These are phyloP conservation scores for Oceanodroma leucorhoa DNA, from an alignment of 2,797 vertebrate species.

Conservation along the genomic window DNA sequence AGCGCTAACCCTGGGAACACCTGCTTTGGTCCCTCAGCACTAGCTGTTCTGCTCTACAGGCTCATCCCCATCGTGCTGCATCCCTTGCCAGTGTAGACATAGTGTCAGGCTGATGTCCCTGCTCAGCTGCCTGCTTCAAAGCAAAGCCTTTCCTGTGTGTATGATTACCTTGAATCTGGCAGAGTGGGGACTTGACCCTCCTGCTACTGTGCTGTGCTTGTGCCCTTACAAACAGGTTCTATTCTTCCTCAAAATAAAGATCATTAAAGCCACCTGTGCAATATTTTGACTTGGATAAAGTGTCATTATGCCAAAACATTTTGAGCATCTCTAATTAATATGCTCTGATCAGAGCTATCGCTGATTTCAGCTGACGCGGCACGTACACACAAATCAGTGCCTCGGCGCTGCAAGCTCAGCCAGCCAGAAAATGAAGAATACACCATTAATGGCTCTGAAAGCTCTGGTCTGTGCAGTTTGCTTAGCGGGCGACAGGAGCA, in stretches of 20 bases:
- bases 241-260: neutral
- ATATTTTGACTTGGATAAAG: neutral
- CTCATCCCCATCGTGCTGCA: neutral
- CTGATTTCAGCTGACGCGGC: neutral
- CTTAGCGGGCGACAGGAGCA: rapidly evolving
- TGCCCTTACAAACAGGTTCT: neutral
- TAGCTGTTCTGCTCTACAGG: neutral
- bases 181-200: neutral
- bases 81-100: neutral
- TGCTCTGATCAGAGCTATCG: neutral
- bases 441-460: neutral
- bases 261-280: neutral
- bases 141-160: neutral
- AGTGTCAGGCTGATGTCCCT: neutral
- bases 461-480: neutral
- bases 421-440: constrained; percentile 9
- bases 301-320: neutral
- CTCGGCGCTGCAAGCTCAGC: neutral
- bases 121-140: neutral
- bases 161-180: neutral
- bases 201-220: neutral
- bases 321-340: neutral
- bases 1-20: neutral
- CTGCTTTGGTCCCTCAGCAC: neutral
- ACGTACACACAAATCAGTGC: neutral